These are phyloP conservation scores for Tinamus guttatus DNA, from an alignment of 2,113 vertebrate species.

Conservation along the genomic window DNA sequence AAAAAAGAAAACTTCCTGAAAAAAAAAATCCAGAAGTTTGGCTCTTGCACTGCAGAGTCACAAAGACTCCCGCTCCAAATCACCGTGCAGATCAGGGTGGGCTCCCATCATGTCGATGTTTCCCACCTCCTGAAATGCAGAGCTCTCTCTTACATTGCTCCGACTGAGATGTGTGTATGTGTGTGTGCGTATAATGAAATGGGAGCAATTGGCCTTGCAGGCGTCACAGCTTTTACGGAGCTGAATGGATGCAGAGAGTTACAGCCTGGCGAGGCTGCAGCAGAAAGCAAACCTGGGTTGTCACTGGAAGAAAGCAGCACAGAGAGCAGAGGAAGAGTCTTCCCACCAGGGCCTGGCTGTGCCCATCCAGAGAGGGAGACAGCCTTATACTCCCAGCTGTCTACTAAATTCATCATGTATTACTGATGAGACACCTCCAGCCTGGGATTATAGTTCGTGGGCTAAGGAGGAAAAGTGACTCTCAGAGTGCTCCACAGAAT, in stretches of 20 bases:
- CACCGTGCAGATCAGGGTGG: neutral
- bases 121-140: neutral
- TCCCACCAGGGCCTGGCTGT: neutral
- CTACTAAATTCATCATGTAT: neutral
- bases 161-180: neutral
- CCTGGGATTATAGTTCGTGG: neutral
- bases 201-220: neutral
- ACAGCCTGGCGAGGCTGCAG: fast-evolving
- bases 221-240: neutral
- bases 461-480: neutral
- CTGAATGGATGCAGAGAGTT: fast-evolving
- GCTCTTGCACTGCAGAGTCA: neutral
- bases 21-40: neutral
- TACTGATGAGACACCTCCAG: neutral
- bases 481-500: neutral
- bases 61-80: neutral
- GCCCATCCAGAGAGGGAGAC: neutral
- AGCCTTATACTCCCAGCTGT: neutral
- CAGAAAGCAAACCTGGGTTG: neutral
- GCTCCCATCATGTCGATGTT: neutral
- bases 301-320: neutral
- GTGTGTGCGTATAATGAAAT: neutral
- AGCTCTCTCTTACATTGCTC: neutral
- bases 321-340: neutral
- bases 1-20: neutral